Base-by-base conservation (phyloP, 2,113 vertebrate genomes). In the Catharus minimus region DNA sequence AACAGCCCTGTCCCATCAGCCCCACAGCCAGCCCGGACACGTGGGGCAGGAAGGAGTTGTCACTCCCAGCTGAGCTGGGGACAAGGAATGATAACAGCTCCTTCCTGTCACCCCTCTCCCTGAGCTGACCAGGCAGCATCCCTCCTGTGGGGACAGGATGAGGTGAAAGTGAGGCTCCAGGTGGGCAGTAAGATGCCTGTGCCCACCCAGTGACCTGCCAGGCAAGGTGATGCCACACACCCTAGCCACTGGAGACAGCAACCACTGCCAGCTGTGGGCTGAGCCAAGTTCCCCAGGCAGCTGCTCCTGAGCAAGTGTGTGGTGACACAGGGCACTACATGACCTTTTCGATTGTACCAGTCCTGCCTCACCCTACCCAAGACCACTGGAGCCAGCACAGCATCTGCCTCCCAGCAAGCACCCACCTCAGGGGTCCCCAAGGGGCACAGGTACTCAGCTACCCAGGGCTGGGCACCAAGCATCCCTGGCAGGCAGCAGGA, bases 81-180 rank as follows among this genome's bases (percentile, higher is more conserved):
- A 93, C 92, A 96, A 94, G 83, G 65, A 74, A 72, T 75, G 86
- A 84, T 79, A 94, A 86, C 89, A 90, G 53, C 65, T 92, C 81
- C 81, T 95, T 95, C 95, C 92, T 86, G 94, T 26, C 36, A 18
- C 57, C 73, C 47, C 56, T 62, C 68, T 86, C 76, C 27, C 33
- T 20, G 52, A 36, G 80, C 65, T 27, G 2, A 39, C 52, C 76
- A 44, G 72, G 30, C 11, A 0, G 76, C 76, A 60, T 65, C 39
- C 61, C 26, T 94, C 84, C 86, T 80, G 47, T 2, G 0, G 32
- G 24, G 61, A 67, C 10, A 28, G 85, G 69, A 72, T 11, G 46
- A 1, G 5, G 52, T 68, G 36, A 68, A 77, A 15, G 46, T 2
- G 11, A 44, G 64, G 57, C 57, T 50, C 39, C 26, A 69, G 61